phyloP scores from a whole-genome alignment of 2,797 vertebrate species.

The Petrocephalus schoutedeni region DNA sequence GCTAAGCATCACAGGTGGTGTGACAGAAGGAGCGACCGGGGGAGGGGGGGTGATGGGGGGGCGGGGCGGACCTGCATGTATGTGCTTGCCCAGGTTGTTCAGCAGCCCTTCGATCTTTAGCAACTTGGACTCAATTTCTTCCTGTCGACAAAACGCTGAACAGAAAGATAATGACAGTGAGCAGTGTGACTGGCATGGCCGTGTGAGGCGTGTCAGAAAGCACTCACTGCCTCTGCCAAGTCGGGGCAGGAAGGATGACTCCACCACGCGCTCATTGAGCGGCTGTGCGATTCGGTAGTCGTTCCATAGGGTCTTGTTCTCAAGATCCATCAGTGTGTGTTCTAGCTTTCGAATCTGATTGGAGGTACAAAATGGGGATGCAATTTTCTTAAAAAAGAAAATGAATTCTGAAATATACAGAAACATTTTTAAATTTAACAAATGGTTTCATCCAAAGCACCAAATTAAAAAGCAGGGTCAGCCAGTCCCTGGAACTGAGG shows the following conservation, averaged over 20 bases:
- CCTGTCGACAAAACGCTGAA: conserved; percentile 68
- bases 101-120: conserved; percentile 71
- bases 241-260: conserved; percentile 70
- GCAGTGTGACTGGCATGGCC: background rate
- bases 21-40: background rate
- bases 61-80: conserved; percentile 46
- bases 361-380: background rate
- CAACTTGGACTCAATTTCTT: conserved; percentile 66
- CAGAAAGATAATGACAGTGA: background rate
- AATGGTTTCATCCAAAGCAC: background rate
- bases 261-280: conserved; percentile 70
- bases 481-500: background rate
- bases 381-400: background rate
- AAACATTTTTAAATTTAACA: background rate
- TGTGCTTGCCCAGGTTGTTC: conserved; percentile 62
- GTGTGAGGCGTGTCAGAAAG: background rate
- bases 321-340: conserved; percentile 69
- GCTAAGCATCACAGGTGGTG: no score
- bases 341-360: conserved; percentile 76
- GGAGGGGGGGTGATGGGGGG: no score
- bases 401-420: background rate
- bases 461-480: background rate
- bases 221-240: conserved; percentile 59
- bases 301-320: conserved; percentile 73
- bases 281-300: conserved; percentile 77